phyloP scores from a whole-genome alignment of 2,888 invertebrate species.

The Bhutanitis thaidina region DNA sequence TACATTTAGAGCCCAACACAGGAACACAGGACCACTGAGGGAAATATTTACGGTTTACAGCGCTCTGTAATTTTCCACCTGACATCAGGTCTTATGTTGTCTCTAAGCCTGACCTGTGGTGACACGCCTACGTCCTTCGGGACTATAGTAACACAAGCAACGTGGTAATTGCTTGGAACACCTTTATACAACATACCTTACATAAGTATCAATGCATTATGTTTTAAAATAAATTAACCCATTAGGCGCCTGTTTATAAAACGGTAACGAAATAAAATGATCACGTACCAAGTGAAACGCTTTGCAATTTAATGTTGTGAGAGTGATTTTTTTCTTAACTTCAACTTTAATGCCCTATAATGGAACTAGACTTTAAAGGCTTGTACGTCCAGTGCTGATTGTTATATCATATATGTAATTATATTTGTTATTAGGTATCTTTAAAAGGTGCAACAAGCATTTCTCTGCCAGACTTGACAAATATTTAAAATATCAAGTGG shows the following conservation, averaged over 20 bases:
- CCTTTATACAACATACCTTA: slow-evolving; percentile 1
- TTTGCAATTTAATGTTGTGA: neutral
- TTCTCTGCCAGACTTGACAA: no score
- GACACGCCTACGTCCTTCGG: slow-evolving; percentile 4
- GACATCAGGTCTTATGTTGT: slow-evolving; percentile 35
- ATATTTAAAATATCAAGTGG: no score
- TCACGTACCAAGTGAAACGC: neutral
- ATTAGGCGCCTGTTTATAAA: neutral
- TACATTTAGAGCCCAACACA: neutral
- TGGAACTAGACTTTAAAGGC: no score
- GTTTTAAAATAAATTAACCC: neutral
- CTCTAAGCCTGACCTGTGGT: slow-evolving; percentile 2
- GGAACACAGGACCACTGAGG: no score
- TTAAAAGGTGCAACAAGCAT: no score
- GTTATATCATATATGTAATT: no score
- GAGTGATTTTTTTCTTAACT: no score
- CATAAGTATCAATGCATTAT: neutral
- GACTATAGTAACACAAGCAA: neutral
- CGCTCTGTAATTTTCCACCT: slow-evolving; percentile 40
- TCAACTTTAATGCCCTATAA: no score
- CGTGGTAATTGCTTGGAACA: slow-evolving; percentile 14
- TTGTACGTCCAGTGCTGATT: no score
- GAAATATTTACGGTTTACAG: slow-evolving; percentile 6
- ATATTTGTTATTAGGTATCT: no score
- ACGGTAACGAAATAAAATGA: neutral